phyloP scores from a whole-genome alignment of 2,888 invertebrate species.

The Archips crataeganus region DNA sequence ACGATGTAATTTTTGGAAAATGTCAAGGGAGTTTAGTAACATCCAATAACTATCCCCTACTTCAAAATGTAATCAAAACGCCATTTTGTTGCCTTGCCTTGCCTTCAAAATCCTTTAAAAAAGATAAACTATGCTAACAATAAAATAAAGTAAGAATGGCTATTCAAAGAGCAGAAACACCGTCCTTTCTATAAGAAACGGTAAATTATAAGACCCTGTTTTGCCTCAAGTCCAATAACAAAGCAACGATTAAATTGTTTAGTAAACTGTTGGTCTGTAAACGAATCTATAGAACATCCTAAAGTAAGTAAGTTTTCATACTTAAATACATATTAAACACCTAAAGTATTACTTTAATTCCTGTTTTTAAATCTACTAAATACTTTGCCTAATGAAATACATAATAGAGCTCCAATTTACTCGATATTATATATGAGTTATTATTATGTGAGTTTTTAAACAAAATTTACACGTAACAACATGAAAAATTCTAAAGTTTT shows the following conservation, averaged over 20 bases:
- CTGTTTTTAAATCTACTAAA: not conserved
- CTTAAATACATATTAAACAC: no score
- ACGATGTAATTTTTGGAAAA: no score
- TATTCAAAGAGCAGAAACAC: slow-evolving; percentile 1
- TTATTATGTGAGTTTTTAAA: no score
- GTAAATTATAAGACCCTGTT: slow-evolving; percentile 34
- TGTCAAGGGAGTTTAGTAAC: no score
- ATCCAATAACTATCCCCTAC: no score
- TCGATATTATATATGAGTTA: no score
- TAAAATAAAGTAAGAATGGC: not conserved
- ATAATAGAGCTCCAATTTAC: no score
- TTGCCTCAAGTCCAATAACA: slow-evolving; percentile 3
- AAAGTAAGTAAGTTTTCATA: no score
- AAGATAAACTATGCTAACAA: not conserved
- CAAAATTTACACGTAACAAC: no score
- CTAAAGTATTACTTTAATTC: not conserved
- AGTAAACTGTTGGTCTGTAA: slow-evolving; percentile 11
- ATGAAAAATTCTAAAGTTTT: no score
- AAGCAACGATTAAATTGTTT: slow-evolving; percentile 4
- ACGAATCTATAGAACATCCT: not conserved
- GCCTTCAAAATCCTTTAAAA: not conserved
- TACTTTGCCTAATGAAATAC: no score
- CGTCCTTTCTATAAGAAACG: slow-evolving; percentile 14
- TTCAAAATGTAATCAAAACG: no score
- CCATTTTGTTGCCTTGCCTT: not conserved